phyloP scores from a whole-genome alignment of 2,113 vertebrate species.

The Embiotoca jacksoni region DNA sequence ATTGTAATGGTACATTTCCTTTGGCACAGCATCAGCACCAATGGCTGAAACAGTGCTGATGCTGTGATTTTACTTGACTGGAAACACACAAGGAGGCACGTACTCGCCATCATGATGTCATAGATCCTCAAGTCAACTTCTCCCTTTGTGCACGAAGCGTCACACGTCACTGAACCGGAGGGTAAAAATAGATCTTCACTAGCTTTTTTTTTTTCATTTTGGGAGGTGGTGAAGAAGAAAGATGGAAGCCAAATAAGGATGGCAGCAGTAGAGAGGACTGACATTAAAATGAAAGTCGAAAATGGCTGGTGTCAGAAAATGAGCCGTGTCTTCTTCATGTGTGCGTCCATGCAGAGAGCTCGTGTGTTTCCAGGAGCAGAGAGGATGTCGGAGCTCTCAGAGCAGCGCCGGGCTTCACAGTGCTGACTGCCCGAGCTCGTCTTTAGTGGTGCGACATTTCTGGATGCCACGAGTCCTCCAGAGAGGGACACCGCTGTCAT shows the following conservation, averaged over 20 bases:
- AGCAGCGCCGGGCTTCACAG: conserved; percentile 16
- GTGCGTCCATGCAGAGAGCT: not conserved
- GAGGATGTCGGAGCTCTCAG: conserved; percentile 3
- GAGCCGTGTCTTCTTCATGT: not conserved
- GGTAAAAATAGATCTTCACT: conserved; percentile 5
- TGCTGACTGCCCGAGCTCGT: conserved; percentile 32
- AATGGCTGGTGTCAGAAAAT: conserved; percentile 6
- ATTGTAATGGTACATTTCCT: conserved; percentile 21
- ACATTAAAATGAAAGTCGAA: not conserved
- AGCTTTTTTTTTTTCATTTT: not conserved
- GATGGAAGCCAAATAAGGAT: not conserved
- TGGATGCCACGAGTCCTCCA: conserved; percentile 18
- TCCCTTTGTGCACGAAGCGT: not conserved
- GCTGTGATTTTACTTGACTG: conserved; percentile 12
- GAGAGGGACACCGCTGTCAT: conserved; percentile 27
- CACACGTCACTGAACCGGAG: not conserved
- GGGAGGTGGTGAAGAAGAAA: not conserved
- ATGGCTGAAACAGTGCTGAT: conserved; percentile 34
- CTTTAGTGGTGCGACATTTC: conserved; percentile 34
- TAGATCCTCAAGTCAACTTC: not conserved
- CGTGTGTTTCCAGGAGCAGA: conserved; percentile 18
- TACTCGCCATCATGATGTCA: conserved; percentile 2
- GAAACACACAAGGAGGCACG: not conserved
- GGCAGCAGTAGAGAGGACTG: not conserved
- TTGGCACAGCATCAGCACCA: not conserved